phyloP scores from a whole-genome alignment of 2,113 vertebrate species.

The Promerops cafer region DNA sequence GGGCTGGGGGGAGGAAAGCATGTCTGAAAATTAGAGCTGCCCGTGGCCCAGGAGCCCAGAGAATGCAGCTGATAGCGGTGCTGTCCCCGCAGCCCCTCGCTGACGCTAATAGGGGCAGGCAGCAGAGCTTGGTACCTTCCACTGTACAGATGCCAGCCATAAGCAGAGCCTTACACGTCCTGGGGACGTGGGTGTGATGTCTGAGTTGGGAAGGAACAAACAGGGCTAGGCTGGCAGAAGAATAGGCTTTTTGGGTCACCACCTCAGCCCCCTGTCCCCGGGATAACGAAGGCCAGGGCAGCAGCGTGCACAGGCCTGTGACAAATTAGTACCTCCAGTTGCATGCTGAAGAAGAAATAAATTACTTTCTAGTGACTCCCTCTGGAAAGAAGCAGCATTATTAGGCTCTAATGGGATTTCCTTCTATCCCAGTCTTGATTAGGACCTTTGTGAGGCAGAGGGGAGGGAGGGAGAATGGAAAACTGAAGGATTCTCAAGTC shows the following conservation, averaged over 20 bases:
- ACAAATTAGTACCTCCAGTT: not conserved
- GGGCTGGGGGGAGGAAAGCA: not conserved
- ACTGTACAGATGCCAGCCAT: not conserved
- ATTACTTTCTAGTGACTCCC: slow-evolving; percentile 48
- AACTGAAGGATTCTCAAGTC: not conserved
- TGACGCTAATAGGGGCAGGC: not conserved
- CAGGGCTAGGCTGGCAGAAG: not conserved
- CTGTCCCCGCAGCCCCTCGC: not conserved
- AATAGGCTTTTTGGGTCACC: slow-evolving; percentile 1
- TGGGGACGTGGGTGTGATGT: not conserved
- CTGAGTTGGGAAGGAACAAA: not conserved
- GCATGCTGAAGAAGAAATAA: not conserved
- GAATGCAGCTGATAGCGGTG: not conserved
- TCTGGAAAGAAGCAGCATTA: slow-evolving; percentile 45
- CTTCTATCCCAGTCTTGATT: not conserved
- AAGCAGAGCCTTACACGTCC: not conserved
- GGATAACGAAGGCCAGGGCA: not conserved
- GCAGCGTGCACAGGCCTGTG: not conserved
- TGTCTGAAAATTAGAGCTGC: slow-evolving; percentile 10
- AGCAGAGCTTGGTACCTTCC: not conserved
- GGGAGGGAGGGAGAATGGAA: not conserved
- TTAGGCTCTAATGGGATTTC: slow-evolving; percentile 38
- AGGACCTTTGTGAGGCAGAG: not conserved
- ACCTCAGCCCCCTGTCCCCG: not conserved
- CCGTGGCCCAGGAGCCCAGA: not conserved